Percentiles rank a stretch among this genome's conserved stretches.
Evolutionary conservation across 2,888 invertebrate genomes (phyloP).

Genomic region (Neoitamus cyanurus): DNA sequence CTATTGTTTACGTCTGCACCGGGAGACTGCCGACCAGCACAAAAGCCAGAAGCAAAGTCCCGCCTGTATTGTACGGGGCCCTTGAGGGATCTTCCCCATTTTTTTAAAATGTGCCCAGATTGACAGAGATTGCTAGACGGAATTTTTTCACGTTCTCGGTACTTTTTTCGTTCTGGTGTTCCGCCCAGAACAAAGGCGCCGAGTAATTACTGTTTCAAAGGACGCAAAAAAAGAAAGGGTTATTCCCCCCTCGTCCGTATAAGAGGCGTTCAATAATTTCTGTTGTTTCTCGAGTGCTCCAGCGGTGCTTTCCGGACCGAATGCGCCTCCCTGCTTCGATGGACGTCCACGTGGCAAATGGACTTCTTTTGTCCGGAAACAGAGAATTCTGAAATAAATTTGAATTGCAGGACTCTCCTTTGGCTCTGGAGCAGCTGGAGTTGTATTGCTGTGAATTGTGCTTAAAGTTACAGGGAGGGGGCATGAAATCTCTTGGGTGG

Average conservation of each 20-base stretch:
- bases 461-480: neutral
- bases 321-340: neutral
- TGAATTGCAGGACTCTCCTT: neutral
- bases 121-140: constrained; percentile 3
- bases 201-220: constrained; percentile 1
- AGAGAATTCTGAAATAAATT: neutral
- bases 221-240: neutral
- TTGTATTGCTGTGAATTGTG: neutral
- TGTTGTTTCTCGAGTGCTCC: neutral
- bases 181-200: constrained; percentile 1
- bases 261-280: constrained; percentile 5
- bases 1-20: neutral
- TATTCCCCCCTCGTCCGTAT: neutral
- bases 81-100: neutral
- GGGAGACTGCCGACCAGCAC: neutral
- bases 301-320: neutral
- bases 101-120: neutral
- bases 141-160: neutral
- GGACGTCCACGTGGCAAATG: neutral
- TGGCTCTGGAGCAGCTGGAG: neutral
- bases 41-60: neutral
- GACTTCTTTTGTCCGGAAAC: constrained; percentile 5
- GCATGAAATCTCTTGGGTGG: neutral
- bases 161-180: neutral
- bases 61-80: neutral